These are phyloP conservation scores for Notarius quadriscutis DNA, from an alignment of 2,113 vertebrate species.

Conservation along the genomic window DNA sequence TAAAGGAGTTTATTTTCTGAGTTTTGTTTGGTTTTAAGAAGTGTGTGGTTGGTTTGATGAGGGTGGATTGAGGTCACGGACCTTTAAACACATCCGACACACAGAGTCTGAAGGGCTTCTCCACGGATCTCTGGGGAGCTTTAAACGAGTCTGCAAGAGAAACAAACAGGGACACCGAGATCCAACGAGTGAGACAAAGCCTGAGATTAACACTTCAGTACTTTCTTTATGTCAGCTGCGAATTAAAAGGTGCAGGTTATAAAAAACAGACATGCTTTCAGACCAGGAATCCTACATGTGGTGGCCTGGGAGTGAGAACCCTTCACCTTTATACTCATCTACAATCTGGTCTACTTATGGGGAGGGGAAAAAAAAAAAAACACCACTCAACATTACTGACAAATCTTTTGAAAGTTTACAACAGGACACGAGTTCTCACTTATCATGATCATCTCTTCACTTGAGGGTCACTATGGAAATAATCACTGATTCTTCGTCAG, in stretches of 20 bases:
- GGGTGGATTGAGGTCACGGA: conserved; percentile 58
- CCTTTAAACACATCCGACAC: conserved; percentile 98
- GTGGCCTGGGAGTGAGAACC: background rate
- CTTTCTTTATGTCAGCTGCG: background rate
- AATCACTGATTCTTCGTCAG: background rate
- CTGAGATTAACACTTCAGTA: background rate
- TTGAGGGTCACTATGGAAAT: background rate
- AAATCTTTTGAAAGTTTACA: background rate
- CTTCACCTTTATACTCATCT: background rate
- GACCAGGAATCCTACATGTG: background rate
- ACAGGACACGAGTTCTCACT: background rate
- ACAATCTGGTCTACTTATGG: background rate
- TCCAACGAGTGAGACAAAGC: background rate
- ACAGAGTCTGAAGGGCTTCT: conserved; percentile 94
- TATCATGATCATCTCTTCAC: background rate
- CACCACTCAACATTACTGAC: background rate
- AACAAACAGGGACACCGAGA: background rate
- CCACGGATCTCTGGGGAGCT: conserved; percentile 86
- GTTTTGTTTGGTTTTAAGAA: background rate
- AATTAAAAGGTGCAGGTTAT: background rate
- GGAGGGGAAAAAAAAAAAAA: too few species aligned
- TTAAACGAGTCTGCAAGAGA: conserved; percentile 85
- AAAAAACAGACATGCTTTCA: background rate
- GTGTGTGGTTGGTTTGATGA: background rate
- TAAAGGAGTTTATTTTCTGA: too few species aligned